These are phyloP conservation scores for Pentamera pediparva DNA, from an alignment of 53 echinoderm and acorn worm genomes.

Conservation along the genomic window DNA sequence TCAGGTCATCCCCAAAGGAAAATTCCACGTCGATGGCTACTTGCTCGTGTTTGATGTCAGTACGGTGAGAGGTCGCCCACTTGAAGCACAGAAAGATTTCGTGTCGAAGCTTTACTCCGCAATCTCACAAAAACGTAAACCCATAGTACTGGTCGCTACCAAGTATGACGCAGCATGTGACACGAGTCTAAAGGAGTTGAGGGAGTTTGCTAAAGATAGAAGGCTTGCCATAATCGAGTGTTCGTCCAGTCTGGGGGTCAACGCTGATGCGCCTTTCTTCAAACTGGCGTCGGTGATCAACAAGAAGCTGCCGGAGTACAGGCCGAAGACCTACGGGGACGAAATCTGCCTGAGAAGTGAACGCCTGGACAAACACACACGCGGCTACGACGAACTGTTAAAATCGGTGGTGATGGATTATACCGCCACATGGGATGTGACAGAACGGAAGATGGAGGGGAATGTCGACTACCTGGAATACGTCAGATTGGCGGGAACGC, in stretches of 20 bases:
- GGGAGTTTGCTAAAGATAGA: conserved; percentile 32
- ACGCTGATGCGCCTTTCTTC: conserved; percentile 73
- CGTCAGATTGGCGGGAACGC: conserved; percentile 55
- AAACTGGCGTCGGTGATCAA: conserved; percentile 66
- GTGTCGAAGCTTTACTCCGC: conserved; percentile 42
- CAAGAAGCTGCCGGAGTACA: conserved; percentile 36
- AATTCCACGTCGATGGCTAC: conserved; percentile 79
- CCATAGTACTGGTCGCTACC: conserved; percentile 68
- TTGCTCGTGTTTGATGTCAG: conserved; percentile 72
- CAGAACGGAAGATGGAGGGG: conserved; percentile 48
- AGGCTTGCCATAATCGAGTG: conserved; percentile 58
- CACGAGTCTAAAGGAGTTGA: conserved; percentile 18
- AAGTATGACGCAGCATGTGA: conserved; percentile 78
- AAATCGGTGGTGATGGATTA: conserved; percentile 56
- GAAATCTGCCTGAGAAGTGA: conserved; percentile 56
- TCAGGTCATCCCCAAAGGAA: conserved; percentile 60
- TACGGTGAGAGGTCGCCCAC: conserved; percentile 15
- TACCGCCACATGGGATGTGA: conserved; percentile 62
- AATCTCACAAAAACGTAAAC: conserved; percentile 56
- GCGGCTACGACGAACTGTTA: conserved; percentile 52
- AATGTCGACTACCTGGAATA: conserved; percentile 48
- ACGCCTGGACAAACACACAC: conserved; percentile 38
- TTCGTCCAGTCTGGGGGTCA: conserved; percentile 66
- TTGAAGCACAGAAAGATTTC: conserved; percentile 51
- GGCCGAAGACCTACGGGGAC: conserved; percentile 47